A percentile compares a stretch with the other conserved stretches of the same genome.
Evolutionary conservation across 2,888 invertebrate genomes (phyloP).

Genomic region (Fragum whitleyi): DNA sequence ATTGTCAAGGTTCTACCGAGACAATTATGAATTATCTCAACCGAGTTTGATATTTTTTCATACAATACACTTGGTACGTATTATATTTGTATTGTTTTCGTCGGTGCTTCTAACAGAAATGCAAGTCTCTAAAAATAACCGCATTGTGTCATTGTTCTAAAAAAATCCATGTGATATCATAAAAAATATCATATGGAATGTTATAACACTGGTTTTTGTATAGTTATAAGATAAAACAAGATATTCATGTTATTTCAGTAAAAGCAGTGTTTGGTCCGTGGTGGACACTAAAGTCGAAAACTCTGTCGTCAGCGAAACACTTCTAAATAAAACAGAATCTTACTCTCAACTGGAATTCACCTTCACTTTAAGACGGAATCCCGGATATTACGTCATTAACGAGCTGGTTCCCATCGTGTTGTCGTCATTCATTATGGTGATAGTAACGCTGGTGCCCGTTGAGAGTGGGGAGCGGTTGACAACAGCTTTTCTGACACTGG

Average conservation of each 20-base stretch:
- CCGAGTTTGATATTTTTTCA: no score
- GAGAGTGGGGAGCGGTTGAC: conserved; percentile 48
- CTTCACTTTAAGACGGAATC: conserved; percentile 38
- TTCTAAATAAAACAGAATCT: conserved; percentile 19
- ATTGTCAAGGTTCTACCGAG: no score
- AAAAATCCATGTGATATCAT: no score
- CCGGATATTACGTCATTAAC: conserved; percentile 51
- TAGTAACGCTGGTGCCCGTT: conserved; percentile 47
- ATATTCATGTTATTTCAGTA: conserved; percentile 31
- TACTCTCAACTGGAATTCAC: conserved; percentile 46
- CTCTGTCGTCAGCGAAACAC: conserved; percentile 13
- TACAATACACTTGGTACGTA: no score
- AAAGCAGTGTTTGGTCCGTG: conserved; percentile 44
- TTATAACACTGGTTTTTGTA: no score
- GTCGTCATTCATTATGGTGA: conserved; percentile 47
- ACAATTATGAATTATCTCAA: no score
- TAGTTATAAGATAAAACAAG: no score
- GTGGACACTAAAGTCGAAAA: background rate
- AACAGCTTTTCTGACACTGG: conserved; percentile 42
- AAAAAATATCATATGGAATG: no score
- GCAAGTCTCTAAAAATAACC: no score
- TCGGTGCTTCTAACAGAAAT: no score
- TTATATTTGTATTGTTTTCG: no score
- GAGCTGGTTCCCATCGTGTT: conserved; percentile 48
- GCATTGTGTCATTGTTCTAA: no score